Evolutionary conservation across 2,797 vertebrate genomes (phyloP).

Genomic region (Myotis planiceps): DNA sequence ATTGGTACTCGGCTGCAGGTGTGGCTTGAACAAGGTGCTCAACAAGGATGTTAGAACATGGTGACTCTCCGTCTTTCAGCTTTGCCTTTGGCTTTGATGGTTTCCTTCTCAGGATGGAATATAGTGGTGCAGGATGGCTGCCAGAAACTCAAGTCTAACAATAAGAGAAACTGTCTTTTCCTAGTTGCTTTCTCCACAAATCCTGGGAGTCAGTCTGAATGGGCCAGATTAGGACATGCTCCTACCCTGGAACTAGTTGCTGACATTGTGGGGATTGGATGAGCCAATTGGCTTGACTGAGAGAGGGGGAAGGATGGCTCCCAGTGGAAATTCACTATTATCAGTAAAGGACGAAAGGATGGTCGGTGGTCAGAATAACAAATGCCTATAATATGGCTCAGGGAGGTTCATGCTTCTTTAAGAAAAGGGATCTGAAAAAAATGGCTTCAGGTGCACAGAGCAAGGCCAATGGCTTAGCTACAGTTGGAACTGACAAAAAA

Average conservation of each 20-base stretch:
- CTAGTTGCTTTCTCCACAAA: not conserved
- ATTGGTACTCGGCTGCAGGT: not conserved
- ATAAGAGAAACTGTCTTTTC: not conserved
- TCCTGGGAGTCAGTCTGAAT: not conserved
- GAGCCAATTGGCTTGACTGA: not conserved
- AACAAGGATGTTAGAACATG: not conserved
- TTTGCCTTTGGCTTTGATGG: not conserved
- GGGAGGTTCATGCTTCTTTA: not conserved
- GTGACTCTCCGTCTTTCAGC: not conserved
- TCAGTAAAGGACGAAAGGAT: not conserved
- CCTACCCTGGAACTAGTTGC: not conserved
- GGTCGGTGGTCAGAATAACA: not conserved
- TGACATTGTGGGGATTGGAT: not conserved
- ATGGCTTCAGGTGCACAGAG: not conserved
- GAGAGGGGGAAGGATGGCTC: not conserved
- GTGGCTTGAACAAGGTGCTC: not conserved
- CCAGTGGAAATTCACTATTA: not conserved
- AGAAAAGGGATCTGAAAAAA: not conserved
- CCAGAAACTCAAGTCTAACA: not conserved
- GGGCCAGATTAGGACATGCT: not conserved
- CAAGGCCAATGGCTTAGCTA: not conserved
- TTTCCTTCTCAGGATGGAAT: not conserved
- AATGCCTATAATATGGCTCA: not conserved
- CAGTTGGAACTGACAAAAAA: not conserved
- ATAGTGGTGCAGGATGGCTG: not conserved